Evolutionary conservation across 2,113 vertebrate genomes (phyloP), one percentile per base, ranked within the genome.

Genomic region (Elephas maximus): DNA sequence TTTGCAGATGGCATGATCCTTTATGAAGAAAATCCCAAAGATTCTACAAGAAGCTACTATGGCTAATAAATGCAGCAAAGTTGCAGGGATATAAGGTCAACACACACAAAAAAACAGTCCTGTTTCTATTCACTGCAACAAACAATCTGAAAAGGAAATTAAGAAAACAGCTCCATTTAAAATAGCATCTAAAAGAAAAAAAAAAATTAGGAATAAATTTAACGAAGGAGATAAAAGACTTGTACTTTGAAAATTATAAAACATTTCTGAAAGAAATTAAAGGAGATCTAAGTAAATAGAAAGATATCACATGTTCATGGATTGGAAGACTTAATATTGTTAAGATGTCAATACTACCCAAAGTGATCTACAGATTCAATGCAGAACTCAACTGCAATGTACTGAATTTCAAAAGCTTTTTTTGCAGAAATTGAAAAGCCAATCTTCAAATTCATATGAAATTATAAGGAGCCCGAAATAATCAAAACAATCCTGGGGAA

Each of bases 111-210:
- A 74, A 77, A 88, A 60, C 45, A 77, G 28, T 24, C 81, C 15
- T 81, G 12, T 74, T 63, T 80, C 65, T 78, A 18, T 48, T 92
- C 18, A 69, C 33, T 51, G 53, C 63, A 65, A 60, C 76, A 17
- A 67, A 63, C 57, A 74, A 88, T 76, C 28, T 88, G n/a, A 82
- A 80, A 88, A 91, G 62, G 8, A 86, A 88, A 60, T 79, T 76
- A 73, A 71, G 57, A 85, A 23, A 91, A 33, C 30, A 14, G 85
- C 62, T 85, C 18, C 30, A 95, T 10, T 88, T 74, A 51, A 6
- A 93, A 74, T 14, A 77, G 62, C 62, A 79, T 69, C 15, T 51
- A 85, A 85, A 94, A 78, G 4, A 85, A 85, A 94, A 28, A 90
- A 67, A 67, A 67, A 63, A 81, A n/a, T 51, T 44, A 81, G 30